These are phyloP conservation scores for Halichoerus grypus DNA, from an alignment of 2,113 vertebrate genomes.

Conservation along the genomic window DNA sequence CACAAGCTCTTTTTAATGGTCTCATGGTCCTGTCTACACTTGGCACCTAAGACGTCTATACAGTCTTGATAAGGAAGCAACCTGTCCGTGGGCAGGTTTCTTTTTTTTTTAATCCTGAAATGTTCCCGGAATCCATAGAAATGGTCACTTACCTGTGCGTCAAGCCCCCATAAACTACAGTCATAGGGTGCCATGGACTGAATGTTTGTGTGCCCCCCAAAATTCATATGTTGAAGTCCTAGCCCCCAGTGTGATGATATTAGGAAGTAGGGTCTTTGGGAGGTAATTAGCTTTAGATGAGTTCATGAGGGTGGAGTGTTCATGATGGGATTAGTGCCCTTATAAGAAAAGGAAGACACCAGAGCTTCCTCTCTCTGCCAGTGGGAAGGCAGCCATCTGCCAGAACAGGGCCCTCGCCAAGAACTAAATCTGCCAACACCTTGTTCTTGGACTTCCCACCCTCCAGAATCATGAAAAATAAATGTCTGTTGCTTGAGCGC, in stretches of 20 bases:
- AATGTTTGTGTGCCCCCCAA: not conserved
- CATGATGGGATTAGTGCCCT: not conserved
- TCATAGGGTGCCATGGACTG: not conserved
- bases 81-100: not conserved
- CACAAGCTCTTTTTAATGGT: not conserved
- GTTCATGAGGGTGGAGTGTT: not conserved
- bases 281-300: not conserved
- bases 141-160: not conserved
- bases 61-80: not conserved
- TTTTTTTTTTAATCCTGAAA: not conserved
- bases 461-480: constrained; percentile 8
- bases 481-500: not conserved
- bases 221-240: not conserved
- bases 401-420: not conserved
- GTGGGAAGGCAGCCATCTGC: not conserved
- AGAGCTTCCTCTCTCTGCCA: not conserved
- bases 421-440: not conserved
- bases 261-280: not conserved
- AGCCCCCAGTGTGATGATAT: not conserved
- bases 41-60: not conserved
- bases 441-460: not conserved
- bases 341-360: not conserved
- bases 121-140: not conserved
- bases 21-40: not conserved
- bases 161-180: not conserved